phyloP scores from a whole-genome alignment of 2,113 vertebrate genomes.

The Cyphomyrus discorhynchus region DNA sequence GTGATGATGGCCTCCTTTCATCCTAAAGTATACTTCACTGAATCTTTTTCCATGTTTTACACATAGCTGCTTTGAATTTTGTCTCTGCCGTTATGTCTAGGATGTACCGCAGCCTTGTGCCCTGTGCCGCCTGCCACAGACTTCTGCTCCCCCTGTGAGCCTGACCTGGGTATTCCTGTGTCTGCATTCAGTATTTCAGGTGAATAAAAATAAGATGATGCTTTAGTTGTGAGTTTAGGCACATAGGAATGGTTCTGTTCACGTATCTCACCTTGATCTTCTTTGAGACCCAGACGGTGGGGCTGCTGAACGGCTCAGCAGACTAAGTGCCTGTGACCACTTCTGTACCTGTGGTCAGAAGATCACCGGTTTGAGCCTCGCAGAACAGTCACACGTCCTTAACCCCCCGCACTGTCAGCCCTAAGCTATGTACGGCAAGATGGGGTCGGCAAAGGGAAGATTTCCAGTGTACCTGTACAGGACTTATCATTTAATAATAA shows the following conservation, averaged over 20 bases:
- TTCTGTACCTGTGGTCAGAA: not conserved
- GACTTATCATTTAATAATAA: not conserved
- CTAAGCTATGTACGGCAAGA: not conserved
- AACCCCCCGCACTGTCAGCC: not conserved
- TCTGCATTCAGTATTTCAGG: not conserved
- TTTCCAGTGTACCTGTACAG: not conserved
- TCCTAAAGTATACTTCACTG: not conserved
- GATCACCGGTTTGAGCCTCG: not conserved
- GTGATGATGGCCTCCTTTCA: not conserved
- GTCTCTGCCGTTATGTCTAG: not conserved
- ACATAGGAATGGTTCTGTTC: not conserved
- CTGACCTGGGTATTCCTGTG: not conserved
- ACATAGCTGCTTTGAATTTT: not conserved
- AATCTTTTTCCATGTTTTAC: not conserved
- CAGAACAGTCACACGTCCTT: not conserved
- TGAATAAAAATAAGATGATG: not conserved
- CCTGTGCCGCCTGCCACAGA: not conserved
- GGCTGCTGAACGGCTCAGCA: not conserved
- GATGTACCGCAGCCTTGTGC: not conserved
- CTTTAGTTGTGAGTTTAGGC: not conserved
- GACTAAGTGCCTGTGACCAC: not conserved
- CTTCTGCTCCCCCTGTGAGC: not conserved
- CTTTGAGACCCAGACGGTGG: not conserved
- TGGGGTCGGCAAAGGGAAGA: no score
- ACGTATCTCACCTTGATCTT: not conserved